Conservation (phyloP, 1,140 invertebrate species). For the Plodia interpunctella region DNA sequence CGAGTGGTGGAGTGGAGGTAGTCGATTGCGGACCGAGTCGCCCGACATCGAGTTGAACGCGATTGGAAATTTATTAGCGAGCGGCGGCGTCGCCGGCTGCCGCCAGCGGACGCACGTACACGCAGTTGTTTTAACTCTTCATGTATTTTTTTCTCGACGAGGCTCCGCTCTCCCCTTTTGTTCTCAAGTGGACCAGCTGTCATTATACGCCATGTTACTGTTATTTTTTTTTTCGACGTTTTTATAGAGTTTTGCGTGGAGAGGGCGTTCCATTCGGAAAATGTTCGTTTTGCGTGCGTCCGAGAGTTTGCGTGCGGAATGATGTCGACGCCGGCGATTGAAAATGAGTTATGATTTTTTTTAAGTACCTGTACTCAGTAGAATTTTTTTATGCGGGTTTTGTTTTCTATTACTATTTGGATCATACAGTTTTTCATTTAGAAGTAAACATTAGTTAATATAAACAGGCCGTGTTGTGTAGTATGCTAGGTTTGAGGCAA, state of each 20-base stretch:
- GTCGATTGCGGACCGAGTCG: slow-evolving; percentile 26
- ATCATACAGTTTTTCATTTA: too few relatives aligned
- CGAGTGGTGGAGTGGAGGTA: slow-evolving; percentile 30
- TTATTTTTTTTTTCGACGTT: slow-evolving; percentile 77
- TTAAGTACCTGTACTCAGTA: slow-evolving; percentile 34
- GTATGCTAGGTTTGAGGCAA: too few relatives aligned
- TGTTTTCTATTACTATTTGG: slow-evolving; percentile 30
- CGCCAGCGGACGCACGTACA: slow-evolving; percentile 54
- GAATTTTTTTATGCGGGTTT: slow-evolving; percentile 40
- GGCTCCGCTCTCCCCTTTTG: slow-evolving; percentile 73
- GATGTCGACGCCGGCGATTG: slow-evolving; percentile 56
- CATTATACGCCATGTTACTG: slow-evolving; percentile 78
- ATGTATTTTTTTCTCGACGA: slow-evolving; percentile 74
- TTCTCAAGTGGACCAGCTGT: slow-evolving; percentile 78
- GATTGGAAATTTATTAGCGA: slow-evolving; percentile 73
- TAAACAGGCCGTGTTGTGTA: too few relatives aligned
- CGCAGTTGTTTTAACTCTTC: slow-evolving; percentile 74
- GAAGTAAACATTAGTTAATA: too few relatives aligned
- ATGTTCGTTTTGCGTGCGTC: slow-evolving; percentile 75
- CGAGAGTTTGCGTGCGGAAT: slow-evolving; percentile 67
- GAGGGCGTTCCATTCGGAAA: slow-evolving; percentile 73
- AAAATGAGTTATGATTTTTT: slow-evolving; percentile 66
- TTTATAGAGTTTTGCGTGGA: slow-evolving; percentile 75
- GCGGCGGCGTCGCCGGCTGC: slow-evolving; percentile 33
- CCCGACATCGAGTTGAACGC: slow-evolving; percentile 49